Conservation (phyloP, 1,140 invertebrate species). For the Drosophila fuyamai region DNA sequence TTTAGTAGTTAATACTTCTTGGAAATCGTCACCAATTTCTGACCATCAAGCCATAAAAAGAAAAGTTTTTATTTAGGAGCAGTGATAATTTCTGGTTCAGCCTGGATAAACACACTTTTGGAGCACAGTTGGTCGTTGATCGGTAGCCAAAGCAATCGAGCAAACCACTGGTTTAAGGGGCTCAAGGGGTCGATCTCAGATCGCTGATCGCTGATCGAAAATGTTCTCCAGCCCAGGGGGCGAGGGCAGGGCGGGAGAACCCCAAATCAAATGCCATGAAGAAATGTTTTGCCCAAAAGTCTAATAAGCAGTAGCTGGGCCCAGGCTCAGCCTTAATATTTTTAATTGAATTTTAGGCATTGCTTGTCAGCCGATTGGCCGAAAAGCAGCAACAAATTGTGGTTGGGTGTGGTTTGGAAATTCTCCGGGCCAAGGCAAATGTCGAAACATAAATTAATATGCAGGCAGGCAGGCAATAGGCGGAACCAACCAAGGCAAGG, state of each 20-base stretch:
- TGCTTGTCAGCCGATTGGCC: slow-evolving; percentile 20
- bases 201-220: slow-evolving; percentile 35
- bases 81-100: slow-evolving; percentile 26
- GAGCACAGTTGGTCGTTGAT: slow-evolving; percentile 6
- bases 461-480: slow-evolving; percentile 52
- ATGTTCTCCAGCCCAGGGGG: slow-evolving; percentile 8
- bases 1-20: neutral
- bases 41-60: neutral
- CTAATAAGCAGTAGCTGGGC: slow-evolving; percentile 46
- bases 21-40: neutral
- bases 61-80: slow-evolving; percentile 18
- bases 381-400: slow-evolving; percentile 32
- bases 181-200: slow-evolving; percentile 28
- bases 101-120: slow-evolving; percentile 20
- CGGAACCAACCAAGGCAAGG: slow-evolving; percentile 46
- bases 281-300: slow-evolving; percentile 46
- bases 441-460: slow-evolving; percentile 64
- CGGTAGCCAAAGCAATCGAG: slow-evolving; percentile 34
- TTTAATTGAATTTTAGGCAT: slow-evolving; percentile 59
- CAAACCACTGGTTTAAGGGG: slow-evolving; percentile 20
- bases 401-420: slow-evolving; percentile 52
- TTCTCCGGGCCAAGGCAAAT: slow-evolving; percentile 53
- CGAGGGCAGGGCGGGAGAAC: slow-evolving; percentile 20
- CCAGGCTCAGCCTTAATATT: slow-evolving; percentile 39
- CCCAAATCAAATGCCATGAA: slow-evolving; percentile 39